A percentile compares a stretch with the other conserved stretches of the same genome.
Evolutionary conservation across 2,113 vertebrate genomes (phyloP).

Genomic region (Caracal caracal): DNA sequence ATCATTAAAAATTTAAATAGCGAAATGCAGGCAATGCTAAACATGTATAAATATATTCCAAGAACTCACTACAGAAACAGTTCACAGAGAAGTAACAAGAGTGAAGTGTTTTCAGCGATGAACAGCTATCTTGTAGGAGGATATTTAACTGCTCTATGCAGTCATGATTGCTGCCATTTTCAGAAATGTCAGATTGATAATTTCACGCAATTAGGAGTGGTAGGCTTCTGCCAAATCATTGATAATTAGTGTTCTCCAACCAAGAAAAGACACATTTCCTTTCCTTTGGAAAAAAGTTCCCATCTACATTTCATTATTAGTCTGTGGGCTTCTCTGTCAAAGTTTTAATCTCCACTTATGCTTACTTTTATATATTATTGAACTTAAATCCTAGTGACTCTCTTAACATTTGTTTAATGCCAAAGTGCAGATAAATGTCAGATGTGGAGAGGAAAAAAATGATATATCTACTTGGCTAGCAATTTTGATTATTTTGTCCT

Average conservation of each 20-base stretch:
- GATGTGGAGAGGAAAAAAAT: background rate
- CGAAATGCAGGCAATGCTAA: background rate
- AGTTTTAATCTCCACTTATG: background rate
- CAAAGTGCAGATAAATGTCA: background rate
- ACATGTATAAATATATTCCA: background rate
- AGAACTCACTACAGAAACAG: background rate
- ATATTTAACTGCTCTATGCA: background rate
- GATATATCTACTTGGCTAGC: background rate
- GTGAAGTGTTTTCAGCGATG: background rate
- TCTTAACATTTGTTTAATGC: background rate
- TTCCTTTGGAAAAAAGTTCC: slow-evolving; percentile 32
- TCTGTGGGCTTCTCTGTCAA: background rate
- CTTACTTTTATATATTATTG: background rate
- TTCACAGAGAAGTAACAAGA: slow-evolving; percentile 25
- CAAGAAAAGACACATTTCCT: slow-evolving; percentile 49
- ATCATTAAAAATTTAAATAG: background rate
- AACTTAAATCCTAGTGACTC: background rate
- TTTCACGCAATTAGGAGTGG: slow-evolving; percentile 56
- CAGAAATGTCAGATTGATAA: slow-evolving; percentile 70
- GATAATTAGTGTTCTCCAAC: slow-evolving; percentile 61
- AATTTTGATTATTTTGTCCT: background rate
- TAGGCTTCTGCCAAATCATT: slow-evolving; percentile 69
- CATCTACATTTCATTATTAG: slow-evolving; percentile 18
- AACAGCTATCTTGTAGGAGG: background rate
- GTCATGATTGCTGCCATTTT: slow-evolving; percentile 21